A percentile compares a stretch with the other conserved stretches of the same genome.
Conservation (phyloP, 2,888 invertebrate genomes). For the Sphecodes monilicornis region DNA sequence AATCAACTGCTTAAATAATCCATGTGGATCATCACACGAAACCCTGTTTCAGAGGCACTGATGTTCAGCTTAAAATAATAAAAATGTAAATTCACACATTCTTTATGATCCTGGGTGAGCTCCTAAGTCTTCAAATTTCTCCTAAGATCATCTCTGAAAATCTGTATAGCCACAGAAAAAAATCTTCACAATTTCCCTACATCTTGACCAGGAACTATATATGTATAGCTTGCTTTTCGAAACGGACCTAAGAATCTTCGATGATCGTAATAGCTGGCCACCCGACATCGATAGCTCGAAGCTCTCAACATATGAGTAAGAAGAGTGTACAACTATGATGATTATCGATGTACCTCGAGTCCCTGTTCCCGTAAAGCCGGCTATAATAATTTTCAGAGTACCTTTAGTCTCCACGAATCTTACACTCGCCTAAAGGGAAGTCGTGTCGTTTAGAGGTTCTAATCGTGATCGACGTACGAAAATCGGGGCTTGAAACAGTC, state of each 20-base stretch:
- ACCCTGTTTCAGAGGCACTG: not conserved
- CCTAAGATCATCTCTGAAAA: not conserved
- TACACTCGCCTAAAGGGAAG: not conserved
- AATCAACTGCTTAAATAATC: not conserved
- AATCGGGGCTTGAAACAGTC: not conserved
- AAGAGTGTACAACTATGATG: not conserved
- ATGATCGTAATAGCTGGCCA: not conserved
- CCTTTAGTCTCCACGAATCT: not conserved
- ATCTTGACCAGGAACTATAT: not conserved
- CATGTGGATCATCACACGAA: too few species aligned
- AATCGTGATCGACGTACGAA: constrained; percentile 9
- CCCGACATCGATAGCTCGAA: not conserved
- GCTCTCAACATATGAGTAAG: not conserved
- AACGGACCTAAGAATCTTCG: not conserved
- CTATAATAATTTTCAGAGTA: constrained; percentile 1
- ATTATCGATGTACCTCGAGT: not conserved
- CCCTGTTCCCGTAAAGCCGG: not conserved
- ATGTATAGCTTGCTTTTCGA: not conserved
- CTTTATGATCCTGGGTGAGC: not conserved
- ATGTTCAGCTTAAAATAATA: not conserved
- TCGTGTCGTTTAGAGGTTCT: not conserved
- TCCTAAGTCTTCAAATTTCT: not conserved
- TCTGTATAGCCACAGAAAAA: not conserved
- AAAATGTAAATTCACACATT: not conserved
- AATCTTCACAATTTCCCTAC: not conserved